Evolutionary conservation across 2,113 vertebrate species (phyloP).

Genomic region (Echinops telfairi): DNA sequence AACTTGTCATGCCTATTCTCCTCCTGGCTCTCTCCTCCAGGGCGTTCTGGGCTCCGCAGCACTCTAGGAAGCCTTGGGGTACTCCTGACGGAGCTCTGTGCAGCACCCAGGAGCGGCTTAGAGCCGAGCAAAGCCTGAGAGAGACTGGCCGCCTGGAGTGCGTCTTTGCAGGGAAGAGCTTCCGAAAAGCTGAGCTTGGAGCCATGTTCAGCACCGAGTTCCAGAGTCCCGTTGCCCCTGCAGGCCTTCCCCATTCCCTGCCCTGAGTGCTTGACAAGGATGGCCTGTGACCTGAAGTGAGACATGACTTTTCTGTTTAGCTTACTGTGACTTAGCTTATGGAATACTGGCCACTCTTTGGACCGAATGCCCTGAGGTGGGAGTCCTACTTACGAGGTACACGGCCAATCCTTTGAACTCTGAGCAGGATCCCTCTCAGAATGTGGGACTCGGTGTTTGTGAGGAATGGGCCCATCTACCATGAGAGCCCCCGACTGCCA

Average conservation of each 20-base stretch:
- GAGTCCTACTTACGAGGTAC: not conserved
- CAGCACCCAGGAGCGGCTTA: constrained; percentile 20
- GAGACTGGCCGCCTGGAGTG: not conserved
- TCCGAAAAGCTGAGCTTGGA: constrained; percentile 73
- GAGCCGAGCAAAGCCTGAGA: constrained; percentile 2
- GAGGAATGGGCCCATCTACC: not conserved
- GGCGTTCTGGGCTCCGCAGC: constrained; percentile 69
- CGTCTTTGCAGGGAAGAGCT: not conserved
- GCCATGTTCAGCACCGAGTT: constrained; percentile 66
- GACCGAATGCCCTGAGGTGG: not conserved
- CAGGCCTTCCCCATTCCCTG: constrained; percentile 51
- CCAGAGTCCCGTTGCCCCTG: constrained; percentile 48
- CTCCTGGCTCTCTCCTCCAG: constrained; percentile 77
- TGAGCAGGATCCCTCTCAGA: not conserved
- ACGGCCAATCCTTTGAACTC: not conserved
- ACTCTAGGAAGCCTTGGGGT: constrained; percentile 71
- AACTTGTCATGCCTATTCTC: constrained; percentile 78
- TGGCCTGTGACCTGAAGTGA: constrained; percentile 51
- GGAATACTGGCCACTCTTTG: constrained; percentile 7
- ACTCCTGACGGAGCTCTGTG: constrained; percentile 31
- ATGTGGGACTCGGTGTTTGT: not conserved
- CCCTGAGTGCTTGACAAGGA: constrained; percentile 75
- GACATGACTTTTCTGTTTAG: constrained; percentile 44
- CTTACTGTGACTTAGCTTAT: not conserved
- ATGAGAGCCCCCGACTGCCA: not conserved